These are phyloP conservation scores for Pseudochirops cupreus DNA, from an alignment of 2,797 vertebrate species.

Conservation along the genomic window DNA sequence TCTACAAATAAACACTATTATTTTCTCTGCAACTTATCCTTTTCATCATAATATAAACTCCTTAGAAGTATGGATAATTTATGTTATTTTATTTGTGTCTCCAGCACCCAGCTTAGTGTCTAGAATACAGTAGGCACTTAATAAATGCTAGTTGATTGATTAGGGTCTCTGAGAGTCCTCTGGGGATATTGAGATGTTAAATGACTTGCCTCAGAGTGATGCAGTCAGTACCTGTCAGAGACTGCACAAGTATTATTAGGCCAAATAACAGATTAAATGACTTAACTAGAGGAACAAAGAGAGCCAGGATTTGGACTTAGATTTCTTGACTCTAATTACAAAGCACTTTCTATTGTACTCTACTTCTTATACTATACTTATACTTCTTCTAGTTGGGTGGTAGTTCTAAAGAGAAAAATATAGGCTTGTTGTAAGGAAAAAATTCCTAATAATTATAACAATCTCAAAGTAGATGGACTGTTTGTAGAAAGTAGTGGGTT, in stretches of 20 bases:
- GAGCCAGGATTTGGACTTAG: neutral
- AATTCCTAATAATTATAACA: neutral
- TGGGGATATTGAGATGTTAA: neutral
- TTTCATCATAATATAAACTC: neutral
- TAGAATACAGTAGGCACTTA: neutral
- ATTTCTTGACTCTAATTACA: neutral
- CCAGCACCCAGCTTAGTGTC: neutral
- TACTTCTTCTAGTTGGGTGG: neutral
- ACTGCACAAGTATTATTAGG: neutral
- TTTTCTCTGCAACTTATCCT: neutral
- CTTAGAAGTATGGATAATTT: neutral
- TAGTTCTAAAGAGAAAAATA: neutral
- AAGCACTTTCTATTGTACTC: neutral
- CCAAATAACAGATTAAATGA: neutral
- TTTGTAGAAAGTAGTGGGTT: neutral
- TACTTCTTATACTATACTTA: neutral
- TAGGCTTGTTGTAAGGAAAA: neutral
- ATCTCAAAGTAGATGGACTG: neutral
- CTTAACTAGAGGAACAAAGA: neutral
- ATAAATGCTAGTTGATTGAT: neutral
- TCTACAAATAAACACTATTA: neutral
- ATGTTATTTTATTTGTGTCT: neutral
- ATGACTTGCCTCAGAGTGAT: neutral
- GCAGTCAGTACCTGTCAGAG: neutral
- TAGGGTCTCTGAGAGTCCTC: neutral